A percentile compares a stretch with the other conserved stretches of the same genome.
Conservation (phyloP, 2,113 vertebrate genomes). For the Etheostoma spectabile region DNA sequence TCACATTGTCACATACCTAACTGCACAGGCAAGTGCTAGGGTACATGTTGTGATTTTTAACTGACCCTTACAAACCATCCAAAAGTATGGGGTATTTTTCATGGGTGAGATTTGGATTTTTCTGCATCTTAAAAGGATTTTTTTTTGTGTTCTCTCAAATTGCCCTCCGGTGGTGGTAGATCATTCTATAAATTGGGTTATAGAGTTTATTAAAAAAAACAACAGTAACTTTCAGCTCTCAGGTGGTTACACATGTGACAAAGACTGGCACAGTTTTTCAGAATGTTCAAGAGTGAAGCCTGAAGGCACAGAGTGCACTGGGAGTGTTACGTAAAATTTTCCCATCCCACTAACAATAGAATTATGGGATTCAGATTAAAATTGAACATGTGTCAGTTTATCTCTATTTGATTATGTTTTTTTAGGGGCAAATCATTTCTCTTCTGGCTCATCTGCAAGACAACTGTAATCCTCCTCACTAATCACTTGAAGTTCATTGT, state of each 20-base stretch:
- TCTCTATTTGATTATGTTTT: slow-evolving; percentile 11
- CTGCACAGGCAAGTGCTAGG: neutral
- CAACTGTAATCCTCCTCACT: slow-evolving; percentile 53
- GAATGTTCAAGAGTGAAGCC: neutral
- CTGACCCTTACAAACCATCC: neutral
- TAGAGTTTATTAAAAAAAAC: neutral
- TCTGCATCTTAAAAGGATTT: neutral
- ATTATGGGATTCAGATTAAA: slow-evolving; percentile 19
- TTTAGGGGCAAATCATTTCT: slow-evolving; percentile 24
- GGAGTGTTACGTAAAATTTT: slow-evolving; percentile 14
- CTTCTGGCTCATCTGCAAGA: slow-evolving; percentile 33
- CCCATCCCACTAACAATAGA: neutral
- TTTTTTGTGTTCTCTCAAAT: neutral
- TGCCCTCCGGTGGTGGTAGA: neutral
- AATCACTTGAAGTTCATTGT: slow-evolving; percentile 57
- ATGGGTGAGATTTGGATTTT: neutral
- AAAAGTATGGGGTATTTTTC: neutral
- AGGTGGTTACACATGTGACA: neutral
- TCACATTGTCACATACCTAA: neutral
- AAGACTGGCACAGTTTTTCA: neutral
- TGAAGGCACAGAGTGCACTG: neutral
- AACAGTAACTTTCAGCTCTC: neutral
- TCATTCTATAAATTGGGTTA: neutral
- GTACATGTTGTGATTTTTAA: neutral
- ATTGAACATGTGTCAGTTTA: slow-evolving; percentile 24